Evolutionary conservation across 2,888 invertebrate species (phyloP).

Genomic region (Philereme vetulata): DNA sequence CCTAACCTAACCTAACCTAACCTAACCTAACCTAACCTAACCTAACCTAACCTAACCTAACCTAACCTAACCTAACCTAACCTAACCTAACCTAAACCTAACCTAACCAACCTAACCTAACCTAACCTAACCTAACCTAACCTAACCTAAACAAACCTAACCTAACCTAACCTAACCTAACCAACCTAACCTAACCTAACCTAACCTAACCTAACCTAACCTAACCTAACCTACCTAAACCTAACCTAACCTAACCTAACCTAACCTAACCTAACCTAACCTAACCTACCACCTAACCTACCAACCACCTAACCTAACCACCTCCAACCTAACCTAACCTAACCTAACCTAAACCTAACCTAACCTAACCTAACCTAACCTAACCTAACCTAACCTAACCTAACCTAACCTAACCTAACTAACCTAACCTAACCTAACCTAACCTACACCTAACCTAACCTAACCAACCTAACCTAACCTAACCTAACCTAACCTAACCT

Average conservation of each 20-base stretch:
- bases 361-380: slow-evolving; percentile 26
- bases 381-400: slow-evolving; percentile 20
- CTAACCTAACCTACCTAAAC: no score
- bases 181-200: no score
- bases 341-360: no score
- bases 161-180: no score
- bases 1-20: slow-evolving; percentile 30
- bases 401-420: slow-evolving; percentile 9
- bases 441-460: no score
- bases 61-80: slow-evolving; percentile 30
- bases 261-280: slow-evolving; percentile 3
- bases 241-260: slow-evolving; percentile 30
- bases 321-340: slow-evolving; percentile 24
- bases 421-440: no score
- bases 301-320: slow-evolving; percentile 1
- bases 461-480: no score
- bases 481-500: no score
- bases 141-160: no score
- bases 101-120: no score
- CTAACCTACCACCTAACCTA: no score
- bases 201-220: slow-evolving; percentile 30
- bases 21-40: slow-evolving; percentile 30
- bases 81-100: no score
- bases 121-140: slow-evolving; percentile 27
- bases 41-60: slow-evolving; percentile 18